Base-by-base conservation (phyloP, 2,797 vertebrate genomes). In the Cynodonichthys magdalenae region DNA sequence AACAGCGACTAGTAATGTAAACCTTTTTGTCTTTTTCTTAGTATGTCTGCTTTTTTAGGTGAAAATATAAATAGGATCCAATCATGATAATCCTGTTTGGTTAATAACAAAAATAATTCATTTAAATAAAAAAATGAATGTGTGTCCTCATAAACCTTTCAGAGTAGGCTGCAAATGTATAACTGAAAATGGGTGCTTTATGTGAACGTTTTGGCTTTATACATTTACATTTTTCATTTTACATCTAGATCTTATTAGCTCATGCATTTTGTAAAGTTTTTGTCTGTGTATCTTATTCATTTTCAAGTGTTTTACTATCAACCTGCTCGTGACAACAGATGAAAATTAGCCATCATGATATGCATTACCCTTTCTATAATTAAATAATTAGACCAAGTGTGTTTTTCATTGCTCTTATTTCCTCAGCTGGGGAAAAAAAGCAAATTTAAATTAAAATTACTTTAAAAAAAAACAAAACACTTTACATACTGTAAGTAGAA, bases 131-230 rank as follows among this genome's bases (percentile, higher is more conserved):
- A 36, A 36, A 39, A 12, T 11, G 64, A 4, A 14, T 59, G 48
- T 14, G 20, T 77, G 71, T 68, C 77, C 55, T 79, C 63, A 60
- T 53, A 44, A 42, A 54, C 15, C 75, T 86, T 73, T 57, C 31
- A 57, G 77, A 82, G 72, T 27, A 70, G 53, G 60, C 65, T 80
- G 62, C 65, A 82, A 81, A 84, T 69, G 66, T 41, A 74, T 45
- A 82, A 65, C 60, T 18, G 66, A 56, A 53, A 44, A 51, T 5
- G 47, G 47, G 0, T n/a, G 36, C 63, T 75, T 78, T 71, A 24
- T 24, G 24, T 3, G 24, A 24, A 24, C 24, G 3, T 24, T 24
- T 24, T 24, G 24, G 24, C 24, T 24, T 24, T 24, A 2, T 24
- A 2, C 2, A 24, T 24, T 24, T 24, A 24, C 24, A 24, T 31